Conservation (phyloP, 2,797 vertebrate species). For the Clarias pachynema region DNA sequence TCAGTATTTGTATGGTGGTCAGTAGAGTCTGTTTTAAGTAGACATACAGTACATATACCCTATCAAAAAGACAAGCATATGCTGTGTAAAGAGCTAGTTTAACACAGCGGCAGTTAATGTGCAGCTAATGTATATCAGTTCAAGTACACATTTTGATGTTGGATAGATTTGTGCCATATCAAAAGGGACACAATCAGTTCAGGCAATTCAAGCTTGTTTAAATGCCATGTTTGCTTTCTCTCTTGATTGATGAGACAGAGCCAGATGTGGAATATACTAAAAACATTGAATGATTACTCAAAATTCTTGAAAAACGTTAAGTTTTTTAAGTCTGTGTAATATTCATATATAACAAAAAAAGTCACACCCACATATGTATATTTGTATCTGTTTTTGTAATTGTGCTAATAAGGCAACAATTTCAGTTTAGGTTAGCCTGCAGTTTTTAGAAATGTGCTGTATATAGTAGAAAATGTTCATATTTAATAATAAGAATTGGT, state of each 20-base stretch:
- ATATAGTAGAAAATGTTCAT: background rate
- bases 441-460: background rate
- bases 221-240: background rate
- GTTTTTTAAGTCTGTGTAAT: too few species aligned
- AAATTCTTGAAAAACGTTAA: too few species aligned
- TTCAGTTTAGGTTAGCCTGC: background rate
- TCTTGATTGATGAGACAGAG: background rate
- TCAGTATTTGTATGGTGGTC: background rate
- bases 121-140: background rate
- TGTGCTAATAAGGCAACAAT: background rate
- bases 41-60: background rate
- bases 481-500: background rate
- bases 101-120: background rate
- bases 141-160: background rate
- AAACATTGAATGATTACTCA: too few species aligned
- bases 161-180: background rate
- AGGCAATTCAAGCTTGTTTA: background rate
- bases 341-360: too few species aligned
- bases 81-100: background rate
- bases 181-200: background rate
- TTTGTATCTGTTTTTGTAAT: background rate
- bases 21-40: background rate
- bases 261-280: background rate
- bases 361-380: background rate
- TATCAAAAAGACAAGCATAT: background rate